Base-by-base conservation (phyloP, 2,888 invertebrate species). In the Scrobipalpa atriplicella region DNA sequence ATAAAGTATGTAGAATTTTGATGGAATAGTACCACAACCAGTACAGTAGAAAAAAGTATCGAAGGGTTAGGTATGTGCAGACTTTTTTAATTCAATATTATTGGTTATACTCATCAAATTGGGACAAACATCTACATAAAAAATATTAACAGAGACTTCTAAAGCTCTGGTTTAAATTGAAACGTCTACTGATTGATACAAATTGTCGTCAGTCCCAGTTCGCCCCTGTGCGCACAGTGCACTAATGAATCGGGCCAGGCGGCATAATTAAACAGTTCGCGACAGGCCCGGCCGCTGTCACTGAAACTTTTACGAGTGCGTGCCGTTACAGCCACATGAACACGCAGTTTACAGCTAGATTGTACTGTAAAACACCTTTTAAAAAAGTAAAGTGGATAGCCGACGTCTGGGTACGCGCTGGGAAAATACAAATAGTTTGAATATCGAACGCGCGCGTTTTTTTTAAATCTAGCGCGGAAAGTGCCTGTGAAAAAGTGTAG, bases 201-300 rank as follows among this genome's bases (percentile, higher is more conserved):
- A 19, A 19, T 54, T 11, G 10, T 54, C 3, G 2, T 6, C 11
- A 19, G 16, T n/a, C 36, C 61, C 61, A 65, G 65, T 19, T 63
- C 91, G 85, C 73, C 91, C 86, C 92, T 92, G 92, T 74, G 73
- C 70, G 71, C 72, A 73, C 78, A 82, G 78, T 86, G 85, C 85
- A 87, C 88, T 92, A 91, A 92, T 90, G 91, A 90, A 90, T 90
- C 90, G 89, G 89, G 87, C 83, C 89, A 84, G 79, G 80, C 85
- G 84, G 83, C 83, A 90, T 90, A 91, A 92, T 92, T 89, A 91
- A 89, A 86, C 87, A 88, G 88, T 90, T 87, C 85, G 86, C 85
- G 86, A 84, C 88, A 85, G 81, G 75, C 79, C 83, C 81, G 75
- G 70, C 73, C 82, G 79, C 79, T 81, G 80, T 85, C 80, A 85